Evolutionary conservation across 2,797 vertebrate species (phyloP).

Genomic region (Gadopsis bispinosus): DNA sequence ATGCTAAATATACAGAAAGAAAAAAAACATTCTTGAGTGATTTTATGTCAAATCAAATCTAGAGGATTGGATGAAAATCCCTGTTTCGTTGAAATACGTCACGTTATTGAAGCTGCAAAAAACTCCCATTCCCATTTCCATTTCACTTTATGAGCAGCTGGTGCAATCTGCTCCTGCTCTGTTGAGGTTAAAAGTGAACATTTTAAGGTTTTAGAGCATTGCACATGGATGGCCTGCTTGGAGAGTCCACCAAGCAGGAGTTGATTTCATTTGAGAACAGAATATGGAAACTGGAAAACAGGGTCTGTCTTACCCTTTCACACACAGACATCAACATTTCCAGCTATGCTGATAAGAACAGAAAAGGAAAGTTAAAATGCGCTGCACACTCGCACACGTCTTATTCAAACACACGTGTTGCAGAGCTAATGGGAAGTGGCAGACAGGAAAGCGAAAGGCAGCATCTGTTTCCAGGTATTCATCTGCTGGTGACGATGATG

Average conservation of each 20-base stretch:
- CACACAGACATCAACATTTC: conserved; percentile 1
- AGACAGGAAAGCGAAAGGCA: conserved; percentile 74
- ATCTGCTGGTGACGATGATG: conserved; percentile 55
- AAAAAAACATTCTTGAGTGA: no score
- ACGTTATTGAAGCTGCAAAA: background rate
- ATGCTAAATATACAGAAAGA: no score
- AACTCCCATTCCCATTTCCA: no score
- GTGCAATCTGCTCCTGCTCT: background rate
- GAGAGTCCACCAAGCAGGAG: background rate
- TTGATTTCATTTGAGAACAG: background rate
- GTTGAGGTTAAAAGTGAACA: background rate
- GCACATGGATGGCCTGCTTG: background rate
- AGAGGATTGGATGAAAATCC: no score
- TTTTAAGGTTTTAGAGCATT: background rate
- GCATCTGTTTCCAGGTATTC: conserved; percentile 86
- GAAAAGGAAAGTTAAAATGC: conserved; percentile 26
- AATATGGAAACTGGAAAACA: conserved; percentile 10
- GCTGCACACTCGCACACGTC: background rate
- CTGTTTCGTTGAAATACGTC: no score
- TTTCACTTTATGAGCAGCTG: no score
- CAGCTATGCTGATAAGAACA: conserved; percentile 14
- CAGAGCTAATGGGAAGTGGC: conserved; percentile 60
- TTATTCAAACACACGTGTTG: conserved; percentile 8
- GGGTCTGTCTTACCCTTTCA: background rate
- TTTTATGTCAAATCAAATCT: no score